phyloP scores from a whole-genome alignment of 2,797 vertebrate genomes.

The Pitangus sulphuratus region DNA sequence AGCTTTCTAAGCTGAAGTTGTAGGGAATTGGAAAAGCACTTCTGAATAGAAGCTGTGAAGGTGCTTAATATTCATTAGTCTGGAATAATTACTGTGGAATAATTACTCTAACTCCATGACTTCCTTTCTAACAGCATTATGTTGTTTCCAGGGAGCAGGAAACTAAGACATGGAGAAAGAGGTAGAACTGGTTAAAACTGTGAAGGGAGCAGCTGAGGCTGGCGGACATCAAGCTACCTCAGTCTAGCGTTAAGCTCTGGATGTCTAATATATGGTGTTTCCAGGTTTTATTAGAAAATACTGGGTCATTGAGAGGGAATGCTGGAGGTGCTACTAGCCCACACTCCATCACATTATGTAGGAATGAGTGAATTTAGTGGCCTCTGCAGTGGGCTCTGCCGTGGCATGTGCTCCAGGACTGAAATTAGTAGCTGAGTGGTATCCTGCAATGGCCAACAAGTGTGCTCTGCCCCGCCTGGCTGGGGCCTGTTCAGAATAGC shows the following conservation, averaged over 20 bases:
- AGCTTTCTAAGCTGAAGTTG: not conserved
- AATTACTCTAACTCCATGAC: not conserved
- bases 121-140: not conserved
- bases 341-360: not conserved
- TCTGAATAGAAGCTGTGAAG: not conserved
- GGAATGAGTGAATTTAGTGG: not conserved
- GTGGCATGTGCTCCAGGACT: not conserved
- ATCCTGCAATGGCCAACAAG: not conserved
- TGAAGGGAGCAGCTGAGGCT: not conserved
- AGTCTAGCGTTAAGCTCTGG: not conserved
- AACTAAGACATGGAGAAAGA: not conserved
- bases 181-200: not conserved
- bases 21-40: not conserved
- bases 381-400: not conserved
- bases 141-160: not conserved
- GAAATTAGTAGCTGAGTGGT: not conserved
- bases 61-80: not conserved
- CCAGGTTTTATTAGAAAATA: not conserved
- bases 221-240: not conserved
- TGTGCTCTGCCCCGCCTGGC: not conserved
- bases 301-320: not conserved
- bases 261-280: not conserved
- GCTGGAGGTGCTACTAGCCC: not conserved
- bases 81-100: not conserved
- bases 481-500: not conserved